Evolutionary conservation across 2,888 invertebrate genomes (phyloP), one percentile per base, ranked within the genome.

Genomic region (Platycheirus rosarum): DNA sequence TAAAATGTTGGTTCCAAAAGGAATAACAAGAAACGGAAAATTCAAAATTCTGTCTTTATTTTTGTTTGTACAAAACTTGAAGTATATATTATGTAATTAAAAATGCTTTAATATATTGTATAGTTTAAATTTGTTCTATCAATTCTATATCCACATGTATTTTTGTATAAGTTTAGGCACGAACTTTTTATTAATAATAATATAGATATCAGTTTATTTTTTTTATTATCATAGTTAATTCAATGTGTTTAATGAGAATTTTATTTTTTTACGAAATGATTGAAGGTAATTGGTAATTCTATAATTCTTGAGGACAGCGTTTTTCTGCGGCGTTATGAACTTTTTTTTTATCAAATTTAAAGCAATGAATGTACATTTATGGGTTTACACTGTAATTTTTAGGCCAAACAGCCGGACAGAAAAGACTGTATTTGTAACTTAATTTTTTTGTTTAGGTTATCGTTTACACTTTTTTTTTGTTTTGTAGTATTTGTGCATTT

Each of bases 311-410:
- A 84, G 78, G 84, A 84, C 84, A 86, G 87, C 85, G 86, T 86
- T 86, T 85, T 68, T 86, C 84, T 84, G 85, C 86, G 85, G 86
- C 29, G 46, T n/a, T n/a, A n/a, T n/a, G n/a, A 20, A 35, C 29
- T 63, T 37, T 73, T 53, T 68, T 46, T n/a, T 40, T 35, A 85
- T 85, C 84, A 37, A 46, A 66, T 55, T 37, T 44, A 32, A 76
- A 62, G 68, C 62, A 53, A 68, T 4, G 6, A 26, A 49, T n/a
- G 29, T 14, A 65, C 42, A 60, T 80, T 13, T 69, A 42, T 40
- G 35, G 29, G 26, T 65, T 29, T 74, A 51, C 76, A 68, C 73
- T 79, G 60, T n/a, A 62, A 63, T 49, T 62, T 63, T 51, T 40
- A 73, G 48, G 46, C 49, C 68, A 62, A 44, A 68, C 66, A 66